Conservation (phyloP, 2,113 vertebrate genomes). For the Herpetotheres cachinnans region DNA sequence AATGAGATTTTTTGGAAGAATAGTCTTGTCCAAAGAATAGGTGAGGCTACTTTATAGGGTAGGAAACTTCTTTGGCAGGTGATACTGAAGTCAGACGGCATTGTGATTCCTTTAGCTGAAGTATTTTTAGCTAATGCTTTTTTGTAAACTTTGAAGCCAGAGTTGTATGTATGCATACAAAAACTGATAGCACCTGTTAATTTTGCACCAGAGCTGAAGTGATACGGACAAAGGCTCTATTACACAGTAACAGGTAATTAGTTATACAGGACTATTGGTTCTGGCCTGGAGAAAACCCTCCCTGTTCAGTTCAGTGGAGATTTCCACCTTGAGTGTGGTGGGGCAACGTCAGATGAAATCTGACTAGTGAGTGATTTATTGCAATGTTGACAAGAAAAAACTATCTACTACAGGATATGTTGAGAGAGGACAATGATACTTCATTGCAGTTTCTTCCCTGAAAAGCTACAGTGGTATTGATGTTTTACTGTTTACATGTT, state of each 20-base stretch:
- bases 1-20: not conserved
- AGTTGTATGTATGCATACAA: not conserved
- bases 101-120: not conserved
- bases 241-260: too few relatives aligned
- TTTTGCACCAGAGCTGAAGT: not conserved
- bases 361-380: constrained; percentile 33
- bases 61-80: not conserved
- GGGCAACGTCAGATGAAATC: not conserved
- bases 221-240: not conserved
- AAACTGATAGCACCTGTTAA: not conserved
- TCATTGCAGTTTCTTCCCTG: constrained; percentile 5
- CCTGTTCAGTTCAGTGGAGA: not conserved
- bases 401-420: not conserved
- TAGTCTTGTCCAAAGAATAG: not conserved
- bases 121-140: not conserved
- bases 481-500: not conserved
- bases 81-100: not conserved
- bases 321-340: not conserved
- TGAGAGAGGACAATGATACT: constrained; percentile 24
- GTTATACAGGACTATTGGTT: not conserved
- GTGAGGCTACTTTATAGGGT: not conserved
- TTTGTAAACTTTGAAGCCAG: not conserved
- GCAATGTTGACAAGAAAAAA: not conserved
- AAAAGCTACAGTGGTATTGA: not conserved
- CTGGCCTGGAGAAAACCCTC: not conserved